Conservation (phyloP, 2,113 vertebrate genomes). For the Pristiophorus japonicus region DNA sequence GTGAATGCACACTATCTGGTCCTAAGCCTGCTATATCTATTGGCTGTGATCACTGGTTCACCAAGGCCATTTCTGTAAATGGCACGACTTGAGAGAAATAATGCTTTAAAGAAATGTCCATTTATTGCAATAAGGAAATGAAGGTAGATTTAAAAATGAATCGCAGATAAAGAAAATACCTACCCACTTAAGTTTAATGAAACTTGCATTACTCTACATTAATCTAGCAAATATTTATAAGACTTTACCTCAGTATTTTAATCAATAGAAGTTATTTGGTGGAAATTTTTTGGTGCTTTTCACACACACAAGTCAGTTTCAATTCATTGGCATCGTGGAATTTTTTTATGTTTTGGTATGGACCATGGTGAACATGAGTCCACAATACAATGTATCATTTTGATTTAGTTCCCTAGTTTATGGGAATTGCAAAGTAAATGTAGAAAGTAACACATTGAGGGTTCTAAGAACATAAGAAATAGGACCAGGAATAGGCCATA, state of each 20-base stretch:
- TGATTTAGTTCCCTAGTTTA: neutral
- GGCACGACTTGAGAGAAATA: neutral
- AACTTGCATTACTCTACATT: neutral
- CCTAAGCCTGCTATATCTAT: too few species aligned
- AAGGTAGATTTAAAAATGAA: neutral
- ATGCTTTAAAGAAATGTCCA: neutral
- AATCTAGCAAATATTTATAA: neutral
- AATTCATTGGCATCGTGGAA: neutral
- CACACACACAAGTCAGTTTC: neutral
- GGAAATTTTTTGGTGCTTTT: neutral
- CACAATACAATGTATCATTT: neutral
- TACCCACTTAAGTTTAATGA: neutral
- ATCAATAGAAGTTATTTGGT: neutral
- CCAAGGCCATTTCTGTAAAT: neutral
- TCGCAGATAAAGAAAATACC: neutral
- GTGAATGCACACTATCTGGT: too few species aligned
- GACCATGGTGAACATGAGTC: neutral
- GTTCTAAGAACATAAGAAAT: neutral
- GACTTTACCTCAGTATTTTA: neutral
- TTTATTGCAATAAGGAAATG: neutral
- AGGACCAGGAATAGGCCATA: neutral
- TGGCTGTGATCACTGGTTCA: neutral
- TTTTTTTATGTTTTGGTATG: neutral
- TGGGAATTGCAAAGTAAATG: neutral
- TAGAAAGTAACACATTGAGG: neutral